Conservation (phyloP, 2,797 vertebrate species). For the Microctenopoma steveboyesi region DNA sequence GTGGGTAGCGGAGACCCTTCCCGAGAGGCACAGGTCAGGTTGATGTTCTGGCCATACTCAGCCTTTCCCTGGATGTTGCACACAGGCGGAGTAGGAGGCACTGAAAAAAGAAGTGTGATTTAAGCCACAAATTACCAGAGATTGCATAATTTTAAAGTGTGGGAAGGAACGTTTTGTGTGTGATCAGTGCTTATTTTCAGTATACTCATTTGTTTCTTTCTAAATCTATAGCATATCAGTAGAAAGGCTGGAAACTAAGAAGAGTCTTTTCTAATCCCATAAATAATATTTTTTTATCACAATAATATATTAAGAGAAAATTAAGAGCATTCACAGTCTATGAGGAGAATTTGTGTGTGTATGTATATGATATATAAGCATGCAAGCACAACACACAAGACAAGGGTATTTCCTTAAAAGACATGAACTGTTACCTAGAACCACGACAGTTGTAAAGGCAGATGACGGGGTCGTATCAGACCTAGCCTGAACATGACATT, state of each 20-base stretch:
- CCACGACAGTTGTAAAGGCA: conserved; percentile 48
- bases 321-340: too few species aligned
- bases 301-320: too few species aligned
- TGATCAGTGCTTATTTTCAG: too few species aligned
- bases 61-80: conserved; percentile 83
- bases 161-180: too few species aligned
- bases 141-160: too few species aligned
- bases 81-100: conserved; percentile 86
- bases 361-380: too few species aligned
- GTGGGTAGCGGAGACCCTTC: conserved; percentile 88
- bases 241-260: not conserved
- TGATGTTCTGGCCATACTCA: conserved; percentile 86
- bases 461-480: not conserved
- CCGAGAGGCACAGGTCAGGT: conserved; percentile 85
- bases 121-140: not conserved
- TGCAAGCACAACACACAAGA: too few species aligned
- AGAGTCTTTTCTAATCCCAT: too few species aligned
- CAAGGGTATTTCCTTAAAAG: not conserved
- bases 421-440: conserved; percentile 72
- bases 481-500: conserved; percentile 63
- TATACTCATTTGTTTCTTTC: too few species aligned
- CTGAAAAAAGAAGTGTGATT: conserved; percentile 65
- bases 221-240: too few species aligned
- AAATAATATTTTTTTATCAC: not conserved
- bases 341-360: too few species aligned